These are phyloP conservation scores for Aviceda subcristata DNA, from an alignment of 2,113 vertebrate genomes.

Conservation along the genomic window DNA sequence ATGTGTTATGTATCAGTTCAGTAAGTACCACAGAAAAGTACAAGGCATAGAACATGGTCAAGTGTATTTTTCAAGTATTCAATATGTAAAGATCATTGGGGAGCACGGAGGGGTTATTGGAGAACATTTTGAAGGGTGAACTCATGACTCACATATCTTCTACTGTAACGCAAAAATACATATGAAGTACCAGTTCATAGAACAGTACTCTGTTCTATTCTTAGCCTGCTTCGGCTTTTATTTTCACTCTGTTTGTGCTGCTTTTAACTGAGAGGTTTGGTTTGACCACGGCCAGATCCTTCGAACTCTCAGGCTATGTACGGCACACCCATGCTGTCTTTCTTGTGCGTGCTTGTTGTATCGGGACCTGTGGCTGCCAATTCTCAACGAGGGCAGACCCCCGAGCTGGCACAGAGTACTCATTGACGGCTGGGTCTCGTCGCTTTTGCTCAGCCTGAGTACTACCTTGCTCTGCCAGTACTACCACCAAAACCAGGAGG, in stretches of 20 bases:
- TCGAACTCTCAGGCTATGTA: background rate
- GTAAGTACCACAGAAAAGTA: background rate
- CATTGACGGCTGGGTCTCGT: accelerated
- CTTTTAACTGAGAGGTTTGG: background rate
- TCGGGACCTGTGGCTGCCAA: background rate
- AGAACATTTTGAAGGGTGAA: background rate
- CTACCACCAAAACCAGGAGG: background rate
- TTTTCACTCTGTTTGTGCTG: background rate
- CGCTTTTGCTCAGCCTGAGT: background rate
- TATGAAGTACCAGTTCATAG: background rate
- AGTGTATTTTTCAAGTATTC: background rate
- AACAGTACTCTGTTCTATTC: background rate
- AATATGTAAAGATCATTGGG: background rate
- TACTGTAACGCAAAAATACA: background rate
- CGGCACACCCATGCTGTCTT: background rate
- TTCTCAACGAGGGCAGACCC: background rate
- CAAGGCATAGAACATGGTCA: background rate
- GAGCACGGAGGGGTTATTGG: accelerated
- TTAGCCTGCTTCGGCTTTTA: background rate
- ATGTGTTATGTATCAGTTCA: background rate
- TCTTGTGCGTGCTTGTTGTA: accelerated
- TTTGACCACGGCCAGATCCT: background rate
- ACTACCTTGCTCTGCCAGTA: background rate
- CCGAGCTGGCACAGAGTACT: accelerated
- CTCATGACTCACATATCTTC: background rate